Percentiles rank a stretch among this genome's conserved stretches.
Evolutionary conservation across 2,113 vertebrate genomes (phyloP).

Genomic region (Scartelaos histophorus): DNA sequence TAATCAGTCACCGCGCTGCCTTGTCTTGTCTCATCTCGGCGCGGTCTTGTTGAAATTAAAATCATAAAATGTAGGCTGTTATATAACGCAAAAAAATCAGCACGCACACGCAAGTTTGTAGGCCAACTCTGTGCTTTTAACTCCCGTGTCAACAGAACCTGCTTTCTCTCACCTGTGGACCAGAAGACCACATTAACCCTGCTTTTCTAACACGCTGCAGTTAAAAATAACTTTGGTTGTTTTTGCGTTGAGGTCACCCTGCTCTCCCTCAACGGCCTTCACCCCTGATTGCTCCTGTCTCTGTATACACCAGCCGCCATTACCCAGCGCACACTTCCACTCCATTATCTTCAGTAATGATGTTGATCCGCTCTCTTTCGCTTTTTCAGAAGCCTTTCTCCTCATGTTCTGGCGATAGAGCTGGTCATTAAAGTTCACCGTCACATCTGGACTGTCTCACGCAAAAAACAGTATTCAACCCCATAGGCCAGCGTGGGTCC

Average conservation of each 20-base stretch:
- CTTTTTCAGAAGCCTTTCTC: slow-evolving; percentile 61
- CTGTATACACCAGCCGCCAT: slow-evolving; percentile 54
- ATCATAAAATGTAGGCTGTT: too few species aligned
- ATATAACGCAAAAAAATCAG: too few species aligned
- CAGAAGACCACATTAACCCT: neutral
- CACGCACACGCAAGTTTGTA: too few species aligned
- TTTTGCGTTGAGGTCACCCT: neutral
- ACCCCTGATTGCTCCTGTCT: slow-evolving; percentile 41
- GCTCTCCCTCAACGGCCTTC: slow-evolving; percentile 14
- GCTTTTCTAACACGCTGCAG: neutral
- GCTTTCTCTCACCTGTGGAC: too few species aligned
- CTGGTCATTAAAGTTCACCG: slow-evolving; percentile 68
- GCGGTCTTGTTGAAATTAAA: too few species aligned
- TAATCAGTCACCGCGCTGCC: too few species aligned
- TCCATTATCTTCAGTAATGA: slow-evolving; percentile 76
- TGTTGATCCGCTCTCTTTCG: slow-evolving; percentile 57
- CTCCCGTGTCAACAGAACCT: too few species aligned
- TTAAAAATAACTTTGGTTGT: slow-evolving; percentile 1
- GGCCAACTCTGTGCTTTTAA: too few species aligned
- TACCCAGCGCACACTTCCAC: slow-evolving; percentile 56
- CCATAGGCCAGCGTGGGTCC: slow-evolving; percentile 43
- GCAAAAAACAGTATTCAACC: slow-evolving; percentile 47
- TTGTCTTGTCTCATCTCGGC: too few species aligned
- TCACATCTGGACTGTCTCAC: slow-evolving; percentile 75
- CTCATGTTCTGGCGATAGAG: slow-evolving; percentile 53